Evolutionary conservation across 2,113 vertebrate species (phyloP).

Genomic region (Enhydra lutris): DNA sequence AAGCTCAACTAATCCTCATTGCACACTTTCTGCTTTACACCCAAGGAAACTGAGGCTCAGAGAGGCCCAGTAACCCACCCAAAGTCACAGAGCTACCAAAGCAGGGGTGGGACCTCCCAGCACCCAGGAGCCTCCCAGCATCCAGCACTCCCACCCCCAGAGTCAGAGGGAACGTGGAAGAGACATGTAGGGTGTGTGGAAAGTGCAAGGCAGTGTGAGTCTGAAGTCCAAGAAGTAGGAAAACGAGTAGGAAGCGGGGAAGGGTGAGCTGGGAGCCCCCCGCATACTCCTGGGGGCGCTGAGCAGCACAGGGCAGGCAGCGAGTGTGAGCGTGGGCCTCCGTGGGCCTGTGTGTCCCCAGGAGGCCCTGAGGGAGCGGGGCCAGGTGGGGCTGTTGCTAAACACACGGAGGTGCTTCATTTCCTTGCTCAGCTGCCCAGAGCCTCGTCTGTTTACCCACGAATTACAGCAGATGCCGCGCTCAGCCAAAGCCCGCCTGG

Average conservation of each 20-base stretch:
- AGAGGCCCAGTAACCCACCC: neutral
- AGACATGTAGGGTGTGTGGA: neutral
- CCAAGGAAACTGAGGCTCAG: neutral
- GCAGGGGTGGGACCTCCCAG: neutral
- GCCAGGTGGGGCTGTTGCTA: neutral
- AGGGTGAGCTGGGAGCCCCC: neutral
- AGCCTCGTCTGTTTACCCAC: neutral
- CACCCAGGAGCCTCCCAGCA: neutral
- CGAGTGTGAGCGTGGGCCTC: neutral
- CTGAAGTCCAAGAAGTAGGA: neutral
- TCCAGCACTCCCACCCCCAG: neutral
- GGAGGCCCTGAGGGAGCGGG: accelerated
- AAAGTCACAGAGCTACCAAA: neutral
- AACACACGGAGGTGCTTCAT: neutral
- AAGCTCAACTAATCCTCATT: neutral
- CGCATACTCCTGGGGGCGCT: accelerated
- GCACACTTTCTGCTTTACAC: neutral
- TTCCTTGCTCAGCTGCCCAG: neutral
- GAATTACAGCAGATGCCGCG: neutral
- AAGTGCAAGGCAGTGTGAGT: neutral
- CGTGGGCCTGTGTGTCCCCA: neutral
- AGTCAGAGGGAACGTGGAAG: neutral
- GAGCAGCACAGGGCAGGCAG: neutral
- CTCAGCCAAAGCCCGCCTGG: neutral
- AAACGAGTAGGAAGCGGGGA: neutral